Evolutionary conservation across 1,140 invertebrate genomes (phyloP), one percentile per base, ranked within the genome.

Genomic region (Cardiocondyla obscurior): DNA sequence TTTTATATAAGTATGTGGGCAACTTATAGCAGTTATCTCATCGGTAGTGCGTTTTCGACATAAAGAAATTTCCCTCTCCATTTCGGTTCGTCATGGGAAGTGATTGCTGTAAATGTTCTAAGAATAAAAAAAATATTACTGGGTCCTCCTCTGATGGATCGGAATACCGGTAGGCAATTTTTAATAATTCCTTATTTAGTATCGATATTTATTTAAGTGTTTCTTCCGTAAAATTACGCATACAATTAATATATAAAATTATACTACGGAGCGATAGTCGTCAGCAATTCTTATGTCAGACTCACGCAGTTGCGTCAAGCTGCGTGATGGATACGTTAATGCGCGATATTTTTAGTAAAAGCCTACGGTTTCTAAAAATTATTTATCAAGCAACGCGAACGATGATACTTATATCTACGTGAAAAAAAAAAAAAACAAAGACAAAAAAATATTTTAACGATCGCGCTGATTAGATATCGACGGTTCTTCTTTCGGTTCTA

Each of bases 101-200:
- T 90, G 93, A 95, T 81, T 95, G 95, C 82, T 95, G 95, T 90
- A 95, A 94, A 83, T 93, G 93, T 79, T 90, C 92, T 72, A 94
- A 94, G 42, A 92, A 92, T 67, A 94, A 93, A 73, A 92, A 93
- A 67, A 89, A 85, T 5, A 67, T 81, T 67, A 86, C 85, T 64
- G 76, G 86, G 4, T 84, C 85, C 30, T 89, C 88, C 10, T 70
- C 84, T 10, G 88, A 92, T 14, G 86, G 88, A 83, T 90, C 90
- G 83, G 88, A 83, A 87, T 83, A 88, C 73, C 88, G 91, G 91
- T 92, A 92, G 51, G 90, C 83, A 7, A n/a, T n/a, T n/a, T n/a
- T n/a, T n/a, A 33, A 72, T 62, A 12, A 39, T 51, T 51, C 10
- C 28, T 77, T 5, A 39, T 57, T 28, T 69, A 62, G 39, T 25